Evolutionary conservation across 2,797 vertebrate genomes (phyloP), one percentile per base, ranked within the genome.

Genomic region (Sebastes miniatus): DNA sequence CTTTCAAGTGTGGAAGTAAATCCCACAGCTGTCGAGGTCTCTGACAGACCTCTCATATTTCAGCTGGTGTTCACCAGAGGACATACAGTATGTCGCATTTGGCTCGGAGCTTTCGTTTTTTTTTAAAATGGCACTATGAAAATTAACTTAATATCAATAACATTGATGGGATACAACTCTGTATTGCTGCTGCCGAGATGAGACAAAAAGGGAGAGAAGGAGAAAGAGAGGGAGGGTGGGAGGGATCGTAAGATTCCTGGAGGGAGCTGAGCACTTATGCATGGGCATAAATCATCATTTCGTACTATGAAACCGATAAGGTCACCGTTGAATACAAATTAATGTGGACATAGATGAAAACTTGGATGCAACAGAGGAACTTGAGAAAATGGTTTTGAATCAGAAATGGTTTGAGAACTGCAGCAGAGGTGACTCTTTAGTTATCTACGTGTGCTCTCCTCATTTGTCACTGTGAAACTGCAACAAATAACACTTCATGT

Each of bases 261-360:
- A 65, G 70, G 68, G 39, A 0, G 20, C 76, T 76, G 32, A 75
- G 29, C 47, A 69, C 34, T 66, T 72, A 79, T 56, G 68, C 80
- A 67, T 57, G 43, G 50, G 64, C 50, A 81, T 79, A 83, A 81
- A 83, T 88, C 82, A 70, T 68, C 3, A 68, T 78, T 83, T 78
- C 73, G 78, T 57, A 64, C 72, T 73, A 22, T 75, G 25, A 78
- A 84, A 80, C 43, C 29, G 80, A 87, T 61, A 76, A 78, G 61
- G 76, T 79, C 68, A 76, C 62, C 58, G 24, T 43, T 74, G 77
- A 83, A 85, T 81, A 70, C 54, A 70, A 85, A 90, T 79, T 8
- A 43, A 83, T 52, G 22, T 64, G 31, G 79, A 66, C 39, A 63
- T 25, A 34, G 27, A 78, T 61, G 43, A 58, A 80, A 63, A 73